Base-by-base conservation (phyloP, 2,888 invertebrate species). In the Leucophora obtusa region DNA sequence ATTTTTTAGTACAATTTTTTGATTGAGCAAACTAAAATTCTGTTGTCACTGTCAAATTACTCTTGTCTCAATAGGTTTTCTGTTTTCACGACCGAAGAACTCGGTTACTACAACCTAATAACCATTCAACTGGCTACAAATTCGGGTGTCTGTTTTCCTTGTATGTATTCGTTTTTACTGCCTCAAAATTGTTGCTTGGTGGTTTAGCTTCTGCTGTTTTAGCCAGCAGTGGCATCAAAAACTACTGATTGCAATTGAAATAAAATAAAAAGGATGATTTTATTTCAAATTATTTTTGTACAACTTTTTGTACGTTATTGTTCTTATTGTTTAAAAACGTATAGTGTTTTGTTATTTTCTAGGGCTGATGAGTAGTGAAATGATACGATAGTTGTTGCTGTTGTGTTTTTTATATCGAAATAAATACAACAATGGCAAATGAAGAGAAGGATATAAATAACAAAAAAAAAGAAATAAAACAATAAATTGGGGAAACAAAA, bases 351-450 rank as follows among this genome's bases (percentile, higher is more conserved):
- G 28, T 28, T 47, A 4, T 47, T 47, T n/a, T 47, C 14, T 66
- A 17, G 18, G 38, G 14, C 33, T 38, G 53, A 71, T 59, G 43
- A 47, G n/a, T 47, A n/a, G 43, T 11, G 43, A n/a, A 47, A 47
- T 54, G 60, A 70, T 76, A 65, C 59, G 43, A 66, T 71, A 65
- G 65, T 65, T 54, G 18, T 10, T 28, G 28, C 28, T 68, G 24
- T 68, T 56, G 24, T 43, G 6, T 51, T 7, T 50, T 28, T 33
- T 21, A 72, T 60, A 78, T 60, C 17, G 66, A 68, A 78, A 71
- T 71, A 59, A 77, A 77, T 71, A 71, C 58, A 70, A 56, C 58
- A 70, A 53, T 69, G 63, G 53, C 75, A 68, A 68, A 51, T 59
- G 68, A 65, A 68, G 58, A 65, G 38, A 81, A 70, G 56, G 66